phyloP scores from a whole-genome alignment of 2,797 vertebrate species.

The Numenius phaeopus region DNA sequence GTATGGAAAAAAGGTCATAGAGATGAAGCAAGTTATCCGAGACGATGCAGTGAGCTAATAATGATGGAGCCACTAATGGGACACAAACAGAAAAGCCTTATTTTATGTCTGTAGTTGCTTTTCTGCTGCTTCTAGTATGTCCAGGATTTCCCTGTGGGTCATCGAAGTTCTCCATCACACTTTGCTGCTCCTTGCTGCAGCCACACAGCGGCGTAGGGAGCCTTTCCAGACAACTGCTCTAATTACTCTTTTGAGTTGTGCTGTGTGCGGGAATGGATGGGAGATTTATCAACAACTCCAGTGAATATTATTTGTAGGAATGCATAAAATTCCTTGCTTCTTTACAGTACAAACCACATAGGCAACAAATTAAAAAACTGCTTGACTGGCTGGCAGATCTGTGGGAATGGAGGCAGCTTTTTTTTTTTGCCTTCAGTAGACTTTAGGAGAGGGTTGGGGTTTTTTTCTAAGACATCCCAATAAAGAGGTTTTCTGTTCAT shows the following conservation, averaged over 20 bases:
- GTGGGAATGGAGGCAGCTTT: neutral
- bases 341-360: neutral
- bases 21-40: neutral
- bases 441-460: neutral
- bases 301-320: neutral
- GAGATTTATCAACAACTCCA: neutral
- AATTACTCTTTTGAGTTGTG: neutral
- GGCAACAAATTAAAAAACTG: neutral
- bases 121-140: neutral
- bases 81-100: neutral
- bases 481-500: neutral
- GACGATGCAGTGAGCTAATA: neutral
- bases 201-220: neutral
- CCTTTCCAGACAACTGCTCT: neutral
- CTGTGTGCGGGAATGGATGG: neutral
- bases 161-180: neutral
- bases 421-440: neutral
- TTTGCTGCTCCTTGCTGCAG: neutral
- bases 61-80: neutral
- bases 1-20: neutral
- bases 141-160: neutral
- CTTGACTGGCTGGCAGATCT: neutral
- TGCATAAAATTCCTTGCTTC: neutral
- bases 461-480: neutral
- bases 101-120: neutral